phyloP scores from a whole-genome alignment of 2,113 vertebrate genomes.

The Limnothrissa miodon region DNA sequence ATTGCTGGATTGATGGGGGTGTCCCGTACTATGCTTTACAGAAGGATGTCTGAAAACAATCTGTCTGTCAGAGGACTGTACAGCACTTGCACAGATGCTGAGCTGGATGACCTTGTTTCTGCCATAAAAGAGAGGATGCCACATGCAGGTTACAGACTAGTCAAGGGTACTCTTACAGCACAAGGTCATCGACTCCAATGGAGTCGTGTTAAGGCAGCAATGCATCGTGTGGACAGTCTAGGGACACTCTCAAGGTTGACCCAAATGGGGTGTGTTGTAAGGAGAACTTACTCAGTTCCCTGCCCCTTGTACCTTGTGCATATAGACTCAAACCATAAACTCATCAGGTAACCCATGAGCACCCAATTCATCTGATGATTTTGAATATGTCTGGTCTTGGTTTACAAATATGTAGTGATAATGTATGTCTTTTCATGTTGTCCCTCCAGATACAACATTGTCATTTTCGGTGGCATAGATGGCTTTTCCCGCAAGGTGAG shows the following conservation, averaged over 20 bases:
- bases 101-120: slow-evolving; percentile 24
- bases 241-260: no score
- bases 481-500: no score
- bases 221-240: not conserved
- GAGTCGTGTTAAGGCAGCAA: not conserved
- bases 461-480: no score
- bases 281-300: no score
- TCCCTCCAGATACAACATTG: no score
- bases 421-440: no score
- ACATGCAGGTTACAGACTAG: slow-evolving; percentile 23
- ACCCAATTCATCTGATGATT: no score
- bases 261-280: no score
- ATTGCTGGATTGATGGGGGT: slow-evolving; percentile 19
- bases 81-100: slow-evolving; percentile 16
- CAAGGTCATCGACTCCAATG: slow-evolving; percentile 8
- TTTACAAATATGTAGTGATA: no score
- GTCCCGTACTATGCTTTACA: slow-evolving; percentile 5
- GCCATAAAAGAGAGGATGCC: slow-evolving; percentile 16
- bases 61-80: slow-evolving; percentile 16
- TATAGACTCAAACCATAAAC: slow-evolving; percentile 20
- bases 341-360: slow-evolving; percentile 20
- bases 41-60: not conserved
- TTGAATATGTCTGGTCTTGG: no score
- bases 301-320: slow-evolving; percentile 27
- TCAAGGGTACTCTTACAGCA: not conserved